Conservation (phyloP, 1,140 invertebrate species). For the Drosophila littoralis region DNA sequence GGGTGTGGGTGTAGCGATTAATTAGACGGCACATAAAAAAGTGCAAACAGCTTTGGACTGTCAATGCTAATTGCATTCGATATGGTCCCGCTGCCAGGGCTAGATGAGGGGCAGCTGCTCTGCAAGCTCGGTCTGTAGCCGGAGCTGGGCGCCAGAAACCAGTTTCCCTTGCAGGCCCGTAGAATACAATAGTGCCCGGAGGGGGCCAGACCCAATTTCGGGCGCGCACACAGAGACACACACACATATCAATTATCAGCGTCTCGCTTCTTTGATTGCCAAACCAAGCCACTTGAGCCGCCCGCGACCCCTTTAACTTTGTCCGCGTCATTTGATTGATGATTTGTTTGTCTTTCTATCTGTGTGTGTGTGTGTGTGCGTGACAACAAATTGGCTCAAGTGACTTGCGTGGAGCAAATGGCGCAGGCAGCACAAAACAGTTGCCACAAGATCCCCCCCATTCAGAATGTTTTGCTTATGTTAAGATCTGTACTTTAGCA, state of each 20-base stretch:
- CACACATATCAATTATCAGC: slow-evolving; percentile 71
- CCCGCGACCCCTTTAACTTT: slow-evolving; percentile 58
- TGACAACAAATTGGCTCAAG: slow-evolving; percentile 72
- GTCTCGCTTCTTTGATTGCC: slow-evolving; percentile 70
- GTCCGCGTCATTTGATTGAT: slow-evolving; percentile 69
- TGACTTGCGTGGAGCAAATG: slow-evolving; percentile 47
- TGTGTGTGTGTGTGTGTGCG: slow-evolving; percentile 38
- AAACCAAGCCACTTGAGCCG: slow-evolving; percentile 78
- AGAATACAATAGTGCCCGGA: neutral
- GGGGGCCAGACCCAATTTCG: slow-evolving; percentile 55
- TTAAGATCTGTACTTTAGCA: slow-evolving; percentile 4
- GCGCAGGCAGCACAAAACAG: neutral
- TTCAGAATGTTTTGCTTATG: neutral
- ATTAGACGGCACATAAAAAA: slow-evolving; percentile 44
- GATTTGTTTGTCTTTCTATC: slow-evolving; percentile 67
- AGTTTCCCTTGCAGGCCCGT: slow-evolving; percentile 24
- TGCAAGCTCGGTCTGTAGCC: neutral
- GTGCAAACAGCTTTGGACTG: slow-evolving; percentile 14
- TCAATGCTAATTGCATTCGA: slow-evolving; percentile 41
- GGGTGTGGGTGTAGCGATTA: slow-evolving; percentile 29
- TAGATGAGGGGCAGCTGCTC: neutral
- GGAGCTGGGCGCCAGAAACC: slow-evolving; percentile 35
- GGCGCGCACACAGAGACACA: slow-evolving; percentile 27
- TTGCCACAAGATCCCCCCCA: slow-evolving; percentile 13
- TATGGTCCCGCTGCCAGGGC: neutral